Percentiles rank a stretch among this genome's conserved stretches.
phyloP scores from a whole-genome alignment of 2,888 invertebrate species.

The Sinohyriopsis cumingii region DNA sequence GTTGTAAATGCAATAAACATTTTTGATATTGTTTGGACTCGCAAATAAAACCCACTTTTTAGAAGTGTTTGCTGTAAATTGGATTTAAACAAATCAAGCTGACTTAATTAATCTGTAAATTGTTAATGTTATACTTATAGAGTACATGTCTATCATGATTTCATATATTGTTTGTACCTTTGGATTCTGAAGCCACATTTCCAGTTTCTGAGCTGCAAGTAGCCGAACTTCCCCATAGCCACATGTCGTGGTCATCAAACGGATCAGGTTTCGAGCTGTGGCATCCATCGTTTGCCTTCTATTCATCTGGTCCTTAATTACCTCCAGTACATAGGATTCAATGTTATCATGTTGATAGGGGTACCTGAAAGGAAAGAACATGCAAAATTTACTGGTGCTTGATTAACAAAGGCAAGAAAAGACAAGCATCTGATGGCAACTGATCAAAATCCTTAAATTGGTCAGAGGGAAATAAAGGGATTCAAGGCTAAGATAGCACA shows the following conservation, averaged over 20 bases:
- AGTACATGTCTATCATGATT: no score
- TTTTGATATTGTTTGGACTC: no score
- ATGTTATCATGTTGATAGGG: constrained; percentile 79
- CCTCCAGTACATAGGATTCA: constrained; percentile 87
- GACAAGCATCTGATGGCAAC: neutral
- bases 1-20: no score
- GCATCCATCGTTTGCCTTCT: constrained; percentile 84
- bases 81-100: no score
- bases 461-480: no score
- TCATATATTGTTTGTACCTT: constrained; percentile 74
- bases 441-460: neutral
- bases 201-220: constrained; percentile 85
- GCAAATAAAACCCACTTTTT: no score
- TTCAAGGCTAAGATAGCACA: no score
- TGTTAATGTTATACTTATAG: no score
- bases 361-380: constrained; percentile 73
- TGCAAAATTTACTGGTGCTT: neutral
- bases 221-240: constrained; percentile 90
- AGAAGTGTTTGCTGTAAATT: no score
- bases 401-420: neutral
- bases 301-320: constrained; percentile 89
- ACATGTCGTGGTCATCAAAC: constrained; percentile 86
- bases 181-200: constrained; percentile 96
- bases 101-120: no score
- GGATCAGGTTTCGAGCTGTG: constrained; percentile 90